Evolutionary conservation across 2,888 invertebrate genomes (phyloP).

Genomic region (Ochropleura leucogaster): DNA sequence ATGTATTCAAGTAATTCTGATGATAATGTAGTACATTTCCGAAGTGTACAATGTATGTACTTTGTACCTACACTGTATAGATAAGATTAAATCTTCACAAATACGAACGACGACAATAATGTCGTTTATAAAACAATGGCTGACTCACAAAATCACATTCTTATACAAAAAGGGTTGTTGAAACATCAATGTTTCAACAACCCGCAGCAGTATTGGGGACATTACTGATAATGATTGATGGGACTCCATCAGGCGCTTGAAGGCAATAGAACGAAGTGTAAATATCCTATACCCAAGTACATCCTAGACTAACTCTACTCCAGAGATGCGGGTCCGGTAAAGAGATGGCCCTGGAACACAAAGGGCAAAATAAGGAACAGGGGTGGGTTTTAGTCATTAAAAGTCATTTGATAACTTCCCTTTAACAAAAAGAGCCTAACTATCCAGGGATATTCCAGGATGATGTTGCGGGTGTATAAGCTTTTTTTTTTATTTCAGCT

Average conservation of each 20-base stretch:
- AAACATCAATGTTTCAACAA: no score
- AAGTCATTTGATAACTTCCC: no score
- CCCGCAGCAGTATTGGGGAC: neutral
- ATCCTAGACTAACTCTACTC: no score
- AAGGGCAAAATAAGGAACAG: no score
- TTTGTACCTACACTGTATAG: neutral
- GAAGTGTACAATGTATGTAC: constrained; percentile 5
- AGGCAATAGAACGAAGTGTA: neutral
- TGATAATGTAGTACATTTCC: constrained; percentile 14
- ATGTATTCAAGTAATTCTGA: neutral
- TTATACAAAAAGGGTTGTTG: neutral
- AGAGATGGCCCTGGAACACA: no score
- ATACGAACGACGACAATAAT: neutral
- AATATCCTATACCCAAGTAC: neutral
- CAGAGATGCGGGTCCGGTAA: no score
- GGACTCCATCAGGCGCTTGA: neutral
- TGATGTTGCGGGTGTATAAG: neutral
- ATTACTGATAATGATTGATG: neutral
- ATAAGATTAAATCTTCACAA: constrained; percentile 23
- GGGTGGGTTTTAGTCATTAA: no score
- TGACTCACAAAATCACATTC: neutral
- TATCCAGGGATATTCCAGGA: neutral
- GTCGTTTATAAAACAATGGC: neutral
- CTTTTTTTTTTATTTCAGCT: constrained; percentile 15
- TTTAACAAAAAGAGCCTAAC: neutral